Conservation (phyloP, 2,888 invertebrate genomes). For the Gisinianus flammeolus region DNA sequence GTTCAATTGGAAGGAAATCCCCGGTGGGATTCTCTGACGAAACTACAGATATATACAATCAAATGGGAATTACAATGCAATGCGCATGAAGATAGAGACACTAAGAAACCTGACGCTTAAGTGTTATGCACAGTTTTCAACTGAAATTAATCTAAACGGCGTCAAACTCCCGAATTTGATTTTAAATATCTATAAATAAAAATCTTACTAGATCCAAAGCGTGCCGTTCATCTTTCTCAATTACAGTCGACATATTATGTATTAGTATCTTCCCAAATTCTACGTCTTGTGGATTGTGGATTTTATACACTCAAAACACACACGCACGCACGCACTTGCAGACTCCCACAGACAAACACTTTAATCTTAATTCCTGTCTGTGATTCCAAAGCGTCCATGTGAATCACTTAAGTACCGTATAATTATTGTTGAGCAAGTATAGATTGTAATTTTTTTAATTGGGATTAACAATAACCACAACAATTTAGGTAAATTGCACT, state of each 20-base stretch:
- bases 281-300: no score
- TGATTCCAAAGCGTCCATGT: no score
- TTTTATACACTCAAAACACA: no score
- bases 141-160: background rate
- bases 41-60: background rate
- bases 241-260: background rate
- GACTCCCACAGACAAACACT: no score
- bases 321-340: no score
- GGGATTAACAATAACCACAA: no score
- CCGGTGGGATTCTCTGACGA: slow-evolving; percentile 1
- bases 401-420: no score
- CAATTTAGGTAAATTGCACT: no score
- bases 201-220: background rate
- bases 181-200: background rate
- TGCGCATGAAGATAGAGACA: background rate
- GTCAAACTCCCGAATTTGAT: background rate
- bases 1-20: background rate
- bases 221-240: background rate
- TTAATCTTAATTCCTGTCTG: no score
- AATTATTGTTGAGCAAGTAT: no score
- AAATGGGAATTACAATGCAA: background rate
- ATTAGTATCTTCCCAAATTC: no score
- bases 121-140: background rate
- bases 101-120: background rate
- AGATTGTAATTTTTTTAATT: no score